Base-by-base conservation (phyloP, 2,888 invertebrate species). In the Apantesis nais region DNA sequence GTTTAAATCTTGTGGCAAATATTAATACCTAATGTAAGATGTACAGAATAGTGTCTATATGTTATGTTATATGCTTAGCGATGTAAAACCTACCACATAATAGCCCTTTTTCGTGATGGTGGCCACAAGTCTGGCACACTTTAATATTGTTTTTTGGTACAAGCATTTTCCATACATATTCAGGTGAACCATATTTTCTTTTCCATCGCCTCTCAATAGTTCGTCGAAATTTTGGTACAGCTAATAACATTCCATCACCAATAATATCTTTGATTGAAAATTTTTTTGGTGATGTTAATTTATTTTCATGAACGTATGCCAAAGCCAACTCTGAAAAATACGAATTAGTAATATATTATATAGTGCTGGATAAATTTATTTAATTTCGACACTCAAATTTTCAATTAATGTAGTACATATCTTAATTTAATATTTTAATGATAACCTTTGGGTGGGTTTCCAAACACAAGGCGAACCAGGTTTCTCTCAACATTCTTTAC, bases 91-190 rank as follows among this genome's bases (percentile, higher is more conserved):
- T 96, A 98, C 98, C 97, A 91, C 99, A 99, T 63, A 99, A 93
- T 65, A 96, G 95, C 64, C 97, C 97, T 71, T 96, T 95, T 92
- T 98, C 97, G 89, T 98, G 96, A 91, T 97, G 96, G 89, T 98
- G 96, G 0, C 99, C 99, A 92, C 99, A 99, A 63, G 96, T 96
- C 75, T 96, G 94, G 85, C 99, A 99, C 0, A 96, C 96, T 76
- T 97, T 93, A 44, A 99, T 93, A 89, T 97, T 96, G 7, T 93
- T 97, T 88, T 97, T 98, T 0, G 97, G 97, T 37, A 95, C 93
- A 22, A 97, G 86, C 75, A 97, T 95, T 90, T 98, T 98, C 95
- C 96, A 96, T 19, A 95, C 90, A 87, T 97, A 96, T 0, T 97
- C 93, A 0, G 96, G 96, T 60, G 86, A 77, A 0, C 98, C 98